These are phyloP conservation scores for Tautogolabrus adspersus DNA, from an alignment of 2,113 vertebrate genomes.

Conservation along the genomic window DNA sequence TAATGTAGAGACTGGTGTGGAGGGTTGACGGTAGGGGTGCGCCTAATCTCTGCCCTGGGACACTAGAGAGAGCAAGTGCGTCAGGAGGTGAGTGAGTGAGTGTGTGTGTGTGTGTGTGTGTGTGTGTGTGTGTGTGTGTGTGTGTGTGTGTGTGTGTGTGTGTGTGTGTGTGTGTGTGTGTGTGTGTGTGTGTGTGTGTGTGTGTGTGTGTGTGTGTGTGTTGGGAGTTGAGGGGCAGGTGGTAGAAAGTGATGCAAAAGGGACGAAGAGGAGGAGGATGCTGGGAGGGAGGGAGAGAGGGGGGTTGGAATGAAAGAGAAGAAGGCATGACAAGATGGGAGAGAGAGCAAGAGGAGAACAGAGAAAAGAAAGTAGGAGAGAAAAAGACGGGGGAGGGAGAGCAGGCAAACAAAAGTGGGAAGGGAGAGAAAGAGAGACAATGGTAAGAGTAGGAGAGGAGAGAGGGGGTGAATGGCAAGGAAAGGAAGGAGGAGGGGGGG, in stretches of 20 bases:
- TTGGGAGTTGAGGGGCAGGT: conserved; percentile 68
- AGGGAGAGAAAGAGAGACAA: conserved; percentile 71
- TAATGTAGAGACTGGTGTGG: conserved; percentile 81
- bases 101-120: conserved; percentile 39
- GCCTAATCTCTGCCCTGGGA: conserved; percentile 85
- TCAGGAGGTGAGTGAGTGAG: conserved; percentile 39
- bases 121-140: conserved; percentile 37
- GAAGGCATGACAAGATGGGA: conserved; percentile 65
- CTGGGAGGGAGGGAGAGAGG: conserved; percentile 7
- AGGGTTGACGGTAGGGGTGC: conserved; percentile 69
- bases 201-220: conserved; percentile 18
- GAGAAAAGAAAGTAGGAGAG: conserved; percentile 58
- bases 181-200: conserved; percentile 43
- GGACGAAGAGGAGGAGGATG: conserved; percentile 38
- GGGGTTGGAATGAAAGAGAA: conserved; percentile 61
- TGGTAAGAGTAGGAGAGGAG: conserved; percentile 61
- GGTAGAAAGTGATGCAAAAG: conserved; percentile 69
- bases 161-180: conserved; percentile 29
- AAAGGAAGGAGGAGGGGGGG: conserved; percentile 37
- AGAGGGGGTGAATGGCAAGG: conserved; percentile 46
- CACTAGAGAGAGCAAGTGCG: conserved; percentile 69
- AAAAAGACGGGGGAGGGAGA: conserved; percentile 53
- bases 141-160: conserved; percentile 1
- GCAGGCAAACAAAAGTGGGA: conserved; percentile 68
- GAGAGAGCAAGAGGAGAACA: conserved; percentile 55